Base-by-base conservation (phyloP, 2,888 invertebrate species). In the Sinopyrophorus schimmeli region DNA sequence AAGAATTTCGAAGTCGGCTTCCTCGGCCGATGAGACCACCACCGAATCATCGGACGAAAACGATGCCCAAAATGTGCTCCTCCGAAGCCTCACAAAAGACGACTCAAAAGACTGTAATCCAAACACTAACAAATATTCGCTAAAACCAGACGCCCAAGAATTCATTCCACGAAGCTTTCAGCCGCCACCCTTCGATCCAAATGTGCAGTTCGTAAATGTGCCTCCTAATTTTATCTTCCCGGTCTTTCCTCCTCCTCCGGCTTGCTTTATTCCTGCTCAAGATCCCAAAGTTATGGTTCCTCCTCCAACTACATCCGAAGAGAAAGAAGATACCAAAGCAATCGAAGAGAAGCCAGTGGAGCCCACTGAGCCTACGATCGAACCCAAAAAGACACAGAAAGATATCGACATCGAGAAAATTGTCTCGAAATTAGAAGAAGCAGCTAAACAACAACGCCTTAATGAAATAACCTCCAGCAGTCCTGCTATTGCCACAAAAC, bases 101-200 rank as follows among this genome's bases (percentile, higher is more conserved):
- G 17, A 35, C 11, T 14, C 31, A 10, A 26, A 47, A 34, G 31
- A 35, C 11, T 20, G 14, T 15, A 21, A 30, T 30, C 7, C 14
- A 6, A 31, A 30, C 3, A n/a, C 23, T 14, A 28, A 16, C 10
- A 30, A 3, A 5, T 44, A 43, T 3, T 20, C 31, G 15, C 56
- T 73, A 28, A 72, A 72, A 57, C 69, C 73, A 5, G 74, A 74
- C 50, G 74, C 74, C 3, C 69, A 74, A 65, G 74, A 74, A 58
- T 74, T 74, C 55, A 56, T 74, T n/a, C 74, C 74, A 3, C 62
- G 72, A 42, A 61, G 65, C n/a, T 68, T 68, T 39, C 62, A 67
- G 24, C 52, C 52, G 2, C 52, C 57, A 11, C 47, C 57, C 39
- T 28, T 59, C 16, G 58, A 57, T 42, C 63, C 62, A 3, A 59